These are phyloP conservation scores for Delphinus delphis DNA, from an alignment of 2,113 vertebrate genomes.

Conservation along the genomic window DNA sequence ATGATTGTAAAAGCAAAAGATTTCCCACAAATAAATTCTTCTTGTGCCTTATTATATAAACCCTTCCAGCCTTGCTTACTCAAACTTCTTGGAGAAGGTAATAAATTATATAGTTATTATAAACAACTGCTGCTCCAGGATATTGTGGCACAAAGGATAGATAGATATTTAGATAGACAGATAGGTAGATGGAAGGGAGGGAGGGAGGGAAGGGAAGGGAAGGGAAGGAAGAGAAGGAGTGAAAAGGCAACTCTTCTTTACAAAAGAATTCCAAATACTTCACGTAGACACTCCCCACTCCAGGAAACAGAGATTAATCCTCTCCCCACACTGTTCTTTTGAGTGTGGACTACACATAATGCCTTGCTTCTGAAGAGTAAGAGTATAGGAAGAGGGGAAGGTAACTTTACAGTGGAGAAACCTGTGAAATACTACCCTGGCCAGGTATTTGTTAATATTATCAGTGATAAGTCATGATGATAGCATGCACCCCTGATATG, in stretches of 20 bases:
- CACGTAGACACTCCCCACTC: not conserved
- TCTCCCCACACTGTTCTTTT: not conserved
- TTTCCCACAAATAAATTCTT: not conserved
- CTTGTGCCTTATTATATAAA: not conserved
- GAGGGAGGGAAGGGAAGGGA: not conserved
- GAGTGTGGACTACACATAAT: not conserved
- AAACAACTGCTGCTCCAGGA: not conserved
- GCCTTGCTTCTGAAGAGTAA: not conserved
- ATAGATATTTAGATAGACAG: not conserved
- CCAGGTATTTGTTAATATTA: not conserved
- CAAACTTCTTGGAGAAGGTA: not conserved
- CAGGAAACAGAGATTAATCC: not conserved
- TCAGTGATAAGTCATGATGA: not conserved
- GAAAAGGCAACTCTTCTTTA: not conserved
- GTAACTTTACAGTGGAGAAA: not conserved
- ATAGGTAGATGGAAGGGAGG: not conserved
- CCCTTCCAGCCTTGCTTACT: not conserved
- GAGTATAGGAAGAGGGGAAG: not conserved
- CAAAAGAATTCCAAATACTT: not conserved
- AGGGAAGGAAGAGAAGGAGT: not conserved
- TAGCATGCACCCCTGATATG: not conserved
- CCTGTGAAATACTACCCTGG: not conserved
- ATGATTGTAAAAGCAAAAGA: not conserved
- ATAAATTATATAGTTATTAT: not conserved
- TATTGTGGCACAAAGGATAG: not conserved